Evolutionary conservation across 2,888 invertebrate species (phyloP), one percentile per base, ranked within the genome.

Genomic region (Scaptomyza reducta): DNA sequence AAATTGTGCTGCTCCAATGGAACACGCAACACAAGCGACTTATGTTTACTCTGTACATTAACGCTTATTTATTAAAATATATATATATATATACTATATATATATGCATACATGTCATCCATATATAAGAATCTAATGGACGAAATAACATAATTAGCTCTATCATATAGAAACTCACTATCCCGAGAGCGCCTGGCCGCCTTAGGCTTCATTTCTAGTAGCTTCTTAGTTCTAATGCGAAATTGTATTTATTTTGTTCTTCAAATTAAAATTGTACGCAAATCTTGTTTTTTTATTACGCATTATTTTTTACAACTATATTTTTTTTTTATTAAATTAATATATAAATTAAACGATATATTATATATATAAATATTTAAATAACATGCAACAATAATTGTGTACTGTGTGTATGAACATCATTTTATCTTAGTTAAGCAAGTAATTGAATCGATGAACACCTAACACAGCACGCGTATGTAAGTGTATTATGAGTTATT

Each of bases 401-500:
- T 66, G 55, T 55, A 63, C 63, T 61, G 55, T 60, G 64, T 56
- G 54, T 73, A 59, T 44, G 58, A 22, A 22, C 22, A 68, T 68
- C 57, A 61, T 72, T 77, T 70, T 11, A 66, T 71, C 66, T 80
- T 77, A 71, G 71, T 75, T 80, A 80, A 89, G 47, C 51, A 66
- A 57, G 42, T 45, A 50, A 65, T 41, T 44, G 14, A 11, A 62
- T 46, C 49, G 35, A 10, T n/a, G 18, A 46, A 50, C 35, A 71
- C 67, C 74, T 69, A 70, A 73, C 50, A 70, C 50, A 44, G 45
- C 41, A 61, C 44, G 55, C 49, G 38, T 57, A 53, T 66, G 53
- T 67, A 53, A 59, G 67, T 77, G 72, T 63, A 68, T 49, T 80
- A 75, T 81, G 73, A 70, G 76, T 79, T 78, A 63, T 75, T 67